Conservation (phyloP, 2,797 vertebrate species). For the Gephyroberyx darwinii region DNA sequence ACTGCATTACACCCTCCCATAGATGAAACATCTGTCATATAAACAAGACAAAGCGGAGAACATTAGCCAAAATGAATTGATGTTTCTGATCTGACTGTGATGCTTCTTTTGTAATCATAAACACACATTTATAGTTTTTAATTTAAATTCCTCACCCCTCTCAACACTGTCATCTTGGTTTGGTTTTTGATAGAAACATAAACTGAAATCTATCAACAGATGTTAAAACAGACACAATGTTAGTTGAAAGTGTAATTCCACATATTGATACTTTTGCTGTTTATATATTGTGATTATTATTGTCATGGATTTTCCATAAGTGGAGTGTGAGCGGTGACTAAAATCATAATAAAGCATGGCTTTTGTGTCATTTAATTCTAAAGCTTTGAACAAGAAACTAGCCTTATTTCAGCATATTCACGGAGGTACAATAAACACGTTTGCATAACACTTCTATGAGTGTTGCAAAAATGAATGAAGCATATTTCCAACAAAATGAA, state of each 20-base stretch:
- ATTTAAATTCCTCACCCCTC: too few species aligned
- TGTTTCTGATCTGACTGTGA: background rate
- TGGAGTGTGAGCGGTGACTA: background rate
- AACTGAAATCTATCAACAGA: background rate
- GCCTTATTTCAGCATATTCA: background rate
- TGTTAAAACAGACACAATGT: background rate
- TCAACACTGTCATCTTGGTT: too few species aligned
- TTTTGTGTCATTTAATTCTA: constrained; percentile 1
- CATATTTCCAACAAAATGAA: background rate
- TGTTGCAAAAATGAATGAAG: background rate
- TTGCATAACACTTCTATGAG: background rate
- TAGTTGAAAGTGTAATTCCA: background rate
- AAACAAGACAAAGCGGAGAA: constrained; percentile 1
- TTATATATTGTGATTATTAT: background rate
- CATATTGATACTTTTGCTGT: background rate
- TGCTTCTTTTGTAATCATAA: background rate
- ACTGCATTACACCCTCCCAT: constrained; percentile 3
- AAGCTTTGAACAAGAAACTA: background rate
- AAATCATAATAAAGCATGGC: background rate
- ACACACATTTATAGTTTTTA: background rate
- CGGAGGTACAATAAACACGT: background rate
- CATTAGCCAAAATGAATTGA: background rate
- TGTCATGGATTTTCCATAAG: background rate
- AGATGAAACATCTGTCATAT: constrained; percentile 14
- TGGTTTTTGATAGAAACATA: background rate